Evolutionary conservation across 1,140 invertebrate genomes (phyloP).

Genomic region (Neodiprion fabricii): DNA sequence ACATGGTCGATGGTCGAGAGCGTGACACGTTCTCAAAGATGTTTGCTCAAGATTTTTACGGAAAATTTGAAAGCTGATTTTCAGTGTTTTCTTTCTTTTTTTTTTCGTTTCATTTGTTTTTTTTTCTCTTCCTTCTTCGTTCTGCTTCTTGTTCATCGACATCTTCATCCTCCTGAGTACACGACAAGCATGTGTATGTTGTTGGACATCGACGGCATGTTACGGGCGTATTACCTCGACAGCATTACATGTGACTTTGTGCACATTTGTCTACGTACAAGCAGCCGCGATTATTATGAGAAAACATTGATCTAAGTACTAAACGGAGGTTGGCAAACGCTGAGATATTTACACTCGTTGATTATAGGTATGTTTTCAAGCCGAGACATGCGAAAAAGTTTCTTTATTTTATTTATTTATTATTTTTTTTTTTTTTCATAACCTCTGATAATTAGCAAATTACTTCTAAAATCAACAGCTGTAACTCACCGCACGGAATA

Average conservation of each 20-base stretch:
- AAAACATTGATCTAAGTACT: neutral
- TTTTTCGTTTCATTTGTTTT: neutral
- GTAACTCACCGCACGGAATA: no score
- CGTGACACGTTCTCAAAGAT: neutral
- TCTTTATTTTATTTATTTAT: neutral
- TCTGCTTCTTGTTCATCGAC: no score
- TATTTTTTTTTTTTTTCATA: no score
- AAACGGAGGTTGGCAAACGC: neutral
- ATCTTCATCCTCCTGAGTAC: no score
- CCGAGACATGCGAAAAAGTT: neutral
- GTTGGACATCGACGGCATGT: no score
- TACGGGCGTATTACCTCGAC: no score
- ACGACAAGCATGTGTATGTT: no score
- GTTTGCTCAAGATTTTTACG: constrained; percentile 2
- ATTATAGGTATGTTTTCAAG: neutral
- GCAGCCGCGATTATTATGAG: neutral
- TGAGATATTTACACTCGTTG: neutral
- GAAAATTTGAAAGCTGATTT: constrained; percentile 1
- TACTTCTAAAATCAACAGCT: no score
- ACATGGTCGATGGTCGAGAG: no score
- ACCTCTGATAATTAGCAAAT: no score
- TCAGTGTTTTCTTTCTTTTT: neutral
- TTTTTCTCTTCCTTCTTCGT: no score
- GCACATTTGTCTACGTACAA: neutral
- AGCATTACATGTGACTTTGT: neutral